Conservation (phyloP, 1,140 invertebrate genomes). For the Meloidogyne floridensis region DNA sequence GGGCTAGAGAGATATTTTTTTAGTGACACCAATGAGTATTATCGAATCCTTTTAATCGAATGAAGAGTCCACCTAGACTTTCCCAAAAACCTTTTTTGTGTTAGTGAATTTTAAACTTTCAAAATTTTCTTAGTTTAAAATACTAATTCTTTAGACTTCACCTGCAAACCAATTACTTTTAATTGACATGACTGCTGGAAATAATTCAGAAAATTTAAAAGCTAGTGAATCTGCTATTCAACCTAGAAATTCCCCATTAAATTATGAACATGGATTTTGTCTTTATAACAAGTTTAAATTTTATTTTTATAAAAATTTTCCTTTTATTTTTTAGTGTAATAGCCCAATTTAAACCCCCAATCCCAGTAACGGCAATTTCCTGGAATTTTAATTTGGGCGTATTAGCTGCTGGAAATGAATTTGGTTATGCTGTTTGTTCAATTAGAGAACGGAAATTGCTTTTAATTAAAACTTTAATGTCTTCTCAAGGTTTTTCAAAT, state of each 20-base stretch:
- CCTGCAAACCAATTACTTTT: slow-evolving; percentile 20
- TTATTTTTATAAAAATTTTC: not conserved
- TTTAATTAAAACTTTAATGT: slow-evolving; percentile 36
- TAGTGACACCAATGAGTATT: no score
- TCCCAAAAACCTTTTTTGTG: no score
- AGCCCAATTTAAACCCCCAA: slow-evolving; percentile 40
- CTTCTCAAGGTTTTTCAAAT: not conserved
- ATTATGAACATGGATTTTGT: slow-evolving; percentile 31
- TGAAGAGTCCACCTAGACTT: no score
- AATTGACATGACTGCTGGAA: slow-evolving; percentile 22
- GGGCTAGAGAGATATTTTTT: no score
- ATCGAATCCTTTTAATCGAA: no score
- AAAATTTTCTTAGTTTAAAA: no score
- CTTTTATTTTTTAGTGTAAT: slow-evolving; percentile 17
- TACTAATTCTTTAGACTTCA: slow-evolving; percentile 15
- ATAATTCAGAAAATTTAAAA: not conserved
- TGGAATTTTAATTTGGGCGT: slow-evolving; percentile 25
- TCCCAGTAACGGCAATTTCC: slow-evolving; percentile 38
- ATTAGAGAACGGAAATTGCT: slow-evolving; percentile 20
- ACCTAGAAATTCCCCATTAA: slow-evolving; percentile 1
- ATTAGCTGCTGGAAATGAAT: slow-evolving; percentile 45
- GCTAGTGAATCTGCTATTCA: slow-evolving; percentile 20
- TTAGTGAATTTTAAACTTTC: no score
- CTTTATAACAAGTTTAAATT: slow-evolving; percentile 18
- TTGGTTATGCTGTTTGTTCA: slow-evolving; percentile 43